Percentiles rank a stretch among this genome's conserved stretches.
Evolutionary conservation across 2,797 vertebrate species (phyloP).

Genomic region (Notoglanidium macrostoma): DNA sequence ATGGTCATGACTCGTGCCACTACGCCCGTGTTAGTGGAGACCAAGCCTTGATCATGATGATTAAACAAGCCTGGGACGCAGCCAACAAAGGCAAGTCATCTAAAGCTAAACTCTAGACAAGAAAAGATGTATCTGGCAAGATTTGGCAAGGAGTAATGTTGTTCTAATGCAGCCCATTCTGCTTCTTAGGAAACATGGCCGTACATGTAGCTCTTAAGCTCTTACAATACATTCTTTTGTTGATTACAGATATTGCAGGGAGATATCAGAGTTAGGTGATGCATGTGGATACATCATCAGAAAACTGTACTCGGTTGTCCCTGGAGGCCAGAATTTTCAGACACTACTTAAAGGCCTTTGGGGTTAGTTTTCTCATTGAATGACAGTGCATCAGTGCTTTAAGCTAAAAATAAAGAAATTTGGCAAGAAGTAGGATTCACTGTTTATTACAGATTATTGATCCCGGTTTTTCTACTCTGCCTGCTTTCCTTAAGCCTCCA

Average conservation of each 20-base stretch:
- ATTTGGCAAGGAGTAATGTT: not conserved
- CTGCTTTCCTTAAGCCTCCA: not conserved
- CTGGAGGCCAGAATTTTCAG: not conserved
- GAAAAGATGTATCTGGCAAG: not conserved
- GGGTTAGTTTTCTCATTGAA: not conserved
- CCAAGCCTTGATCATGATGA: conserved; percentile 75
- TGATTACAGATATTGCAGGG: not conserved
- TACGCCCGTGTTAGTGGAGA: conserved; percentile 82
- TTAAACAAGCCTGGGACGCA: conserved; percentile 76
- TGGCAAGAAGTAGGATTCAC: not conserved
- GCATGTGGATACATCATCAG: not conserved
- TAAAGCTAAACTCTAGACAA: not conserved
- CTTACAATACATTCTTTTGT: not conserved
- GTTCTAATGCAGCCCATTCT: not conserved
- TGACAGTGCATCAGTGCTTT: not conserved
- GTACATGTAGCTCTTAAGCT: conserved; percentile 22
- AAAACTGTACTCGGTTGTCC: not conserved
- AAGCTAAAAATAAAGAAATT: conserved; percentile 15
- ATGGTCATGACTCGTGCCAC: conserved; percentile 80
- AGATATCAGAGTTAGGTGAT: not conserved
- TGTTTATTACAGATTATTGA: not conserved
- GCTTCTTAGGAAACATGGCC: not conserved
- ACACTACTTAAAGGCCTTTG: not conserved
- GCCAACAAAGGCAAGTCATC: conserved; percentile 68
- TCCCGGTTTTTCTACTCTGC: not conserved